Percentiles rank a stretch among this genome's conserved stretches.
Conservation (phyloP, 1,140 invertebrate genomes). For the Magallana angulata region DNA sequence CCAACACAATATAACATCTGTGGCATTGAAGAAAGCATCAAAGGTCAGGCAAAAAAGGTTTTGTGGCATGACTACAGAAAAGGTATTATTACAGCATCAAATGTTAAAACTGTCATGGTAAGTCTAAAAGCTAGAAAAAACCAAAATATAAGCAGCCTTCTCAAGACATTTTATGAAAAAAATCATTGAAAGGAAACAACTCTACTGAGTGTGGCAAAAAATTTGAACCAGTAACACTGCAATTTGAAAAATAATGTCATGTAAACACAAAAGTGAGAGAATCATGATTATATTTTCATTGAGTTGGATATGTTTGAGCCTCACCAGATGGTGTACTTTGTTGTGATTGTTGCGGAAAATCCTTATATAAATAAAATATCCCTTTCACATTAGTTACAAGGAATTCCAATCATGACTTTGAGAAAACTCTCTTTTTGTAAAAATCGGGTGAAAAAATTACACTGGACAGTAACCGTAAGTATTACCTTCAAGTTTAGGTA, state of each 20-base stretch:
- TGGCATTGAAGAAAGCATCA: background rate
- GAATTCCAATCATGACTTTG: too few species aligned
- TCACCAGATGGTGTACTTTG: conserved; percentile 4
- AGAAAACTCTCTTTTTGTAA: too few species aligned
- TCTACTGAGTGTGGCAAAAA: background rate
- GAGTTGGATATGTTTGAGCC: background rate
- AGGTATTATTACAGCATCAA: background rate
- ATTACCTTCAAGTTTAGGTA: too few species aligned
- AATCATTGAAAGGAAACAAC: background rate
- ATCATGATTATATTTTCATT: too few species aligned
- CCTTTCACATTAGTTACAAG: too few species aligned
- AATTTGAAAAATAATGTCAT: background rate
- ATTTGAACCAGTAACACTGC: background rate
- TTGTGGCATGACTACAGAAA: background rate
- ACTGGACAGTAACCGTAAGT: too few species aligned
- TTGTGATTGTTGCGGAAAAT: background rate
- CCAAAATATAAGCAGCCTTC: too few species aligned
- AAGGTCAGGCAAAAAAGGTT: background rate
- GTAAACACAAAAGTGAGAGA: too few species aligned
- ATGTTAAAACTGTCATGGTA: background rate
- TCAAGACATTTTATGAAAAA: too few species aligned
- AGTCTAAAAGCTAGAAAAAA: too few species aligned
- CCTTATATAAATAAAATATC: too few species aligned
- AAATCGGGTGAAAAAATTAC: too few species aligned
- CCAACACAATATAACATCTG: background rate